These are phyloP conservation scores for Odobenus rosmarus DNA, from an alignment of 2,113 vertebrate species.

Conservation along the genomic window DNA sequence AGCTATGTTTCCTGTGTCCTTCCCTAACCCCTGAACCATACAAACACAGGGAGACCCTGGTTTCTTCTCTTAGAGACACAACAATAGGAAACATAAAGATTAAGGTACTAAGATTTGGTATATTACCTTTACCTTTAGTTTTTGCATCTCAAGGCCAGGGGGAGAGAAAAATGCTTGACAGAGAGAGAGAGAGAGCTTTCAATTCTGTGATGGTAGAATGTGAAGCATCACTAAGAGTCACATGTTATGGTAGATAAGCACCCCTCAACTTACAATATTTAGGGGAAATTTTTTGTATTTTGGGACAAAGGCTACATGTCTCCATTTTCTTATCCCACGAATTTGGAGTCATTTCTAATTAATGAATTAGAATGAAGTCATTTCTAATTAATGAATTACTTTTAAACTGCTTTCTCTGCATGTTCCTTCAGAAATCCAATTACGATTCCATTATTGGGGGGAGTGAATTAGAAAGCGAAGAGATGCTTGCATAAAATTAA, in stretches of 20 bases:
- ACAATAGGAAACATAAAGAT: background rate
- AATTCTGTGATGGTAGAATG: background rate
- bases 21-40: background rate
- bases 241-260: background rate
- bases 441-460: constrained; percentile 64
- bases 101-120: background rate
- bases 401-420: constrained; percentile 65
- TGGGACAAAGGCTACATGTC: constrained; percentile 15
- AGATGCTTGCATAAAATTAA: constrained; percentile 68
- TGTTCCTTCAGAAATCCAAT: constrained; percentile 72
- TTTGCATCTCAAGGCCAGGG: background rate
- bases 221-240: background rate
- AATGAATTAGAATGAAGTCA: background rate
- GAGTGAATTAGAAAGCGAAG: constrained; percentile 65
- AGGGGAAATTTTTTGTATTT: constrained; percentile 41
- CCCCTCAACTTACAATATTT: constrained; percentile 34
- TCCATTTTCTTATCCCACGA: constrained; percentile 39
- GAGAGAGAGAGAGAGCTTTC: background rate
- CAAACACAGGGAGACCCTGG: background rate
- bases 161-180: background rate
- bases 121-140: background rate
- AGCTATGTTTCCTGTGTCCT: background rate
- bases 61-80: constrained; percentile 11
- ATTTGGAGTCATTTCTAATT: constrained; percentile 62
- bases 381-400: constrained; percentile 69